Evolutionary conservation across 2,888 invertebrate species (phyloP).

Genomic region (Phytoseiulus persimilis): DNA sequence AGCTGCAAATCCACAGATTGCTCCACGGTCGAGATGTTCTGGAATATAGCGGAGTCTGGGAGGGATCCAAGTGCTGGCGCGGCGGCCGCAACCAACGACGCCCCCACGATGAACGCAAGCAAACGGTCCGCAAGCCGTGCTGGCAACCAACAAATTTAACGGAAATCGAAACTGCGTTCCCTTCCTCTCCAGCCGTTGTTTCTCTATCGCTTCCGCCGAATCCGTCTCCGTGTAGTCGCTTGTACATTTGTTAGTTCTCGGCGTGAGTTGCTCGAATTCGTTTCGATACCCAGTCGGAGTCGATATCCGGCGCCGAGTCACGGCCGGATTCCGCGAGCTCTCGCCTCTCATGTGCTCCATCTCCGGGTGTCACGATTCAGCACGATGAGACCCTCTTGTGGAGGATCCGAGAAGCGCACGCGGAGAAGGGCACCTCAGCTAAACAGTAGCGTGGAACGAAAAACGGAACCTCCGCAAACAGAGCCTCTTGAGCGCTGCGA

Average conservation of each 20-base stretch:
- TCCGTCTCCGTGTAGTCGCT: neutral
- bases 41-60: neutral
- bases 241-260: conserved; percentile 5
- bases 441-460: too few relatives aligned
- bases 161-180: conserved; percentile 29
- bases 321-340: too few relatives aligned
- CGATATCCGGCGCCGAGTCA: too few relatives aligned
- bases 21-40: neutral
- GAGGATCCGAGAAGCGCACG: too few relatives aligned
- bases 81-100: neutral
- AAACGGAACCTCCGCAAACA: too few relatives aligned
- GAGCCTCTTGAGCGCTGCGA: too few relatives aligned
- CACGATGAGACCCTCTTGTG: too few relatives aligned
- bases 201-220: neutral
- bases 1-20: neutral
- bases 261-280: neutral
- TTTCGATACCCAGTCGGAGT: neutral
- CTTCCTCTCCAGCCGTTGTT: conserved; percentile 5
- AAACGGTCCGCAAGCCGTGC: neutral
- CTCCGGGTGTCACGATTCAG: too few relatives aligned
- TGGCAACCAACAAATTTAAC: conserved; percentile 34
- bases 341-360: too few relatives aligned
- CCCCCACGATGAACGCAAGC: neutral
- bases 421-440: too few relatives aligned
- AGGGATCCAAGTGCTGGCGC: neutral